These are phyloP conservation scores for Mystacornis crossleyi DNA, from an alignment of 2,113 vertebrate species.

Conservation along the genomic window DNA sequence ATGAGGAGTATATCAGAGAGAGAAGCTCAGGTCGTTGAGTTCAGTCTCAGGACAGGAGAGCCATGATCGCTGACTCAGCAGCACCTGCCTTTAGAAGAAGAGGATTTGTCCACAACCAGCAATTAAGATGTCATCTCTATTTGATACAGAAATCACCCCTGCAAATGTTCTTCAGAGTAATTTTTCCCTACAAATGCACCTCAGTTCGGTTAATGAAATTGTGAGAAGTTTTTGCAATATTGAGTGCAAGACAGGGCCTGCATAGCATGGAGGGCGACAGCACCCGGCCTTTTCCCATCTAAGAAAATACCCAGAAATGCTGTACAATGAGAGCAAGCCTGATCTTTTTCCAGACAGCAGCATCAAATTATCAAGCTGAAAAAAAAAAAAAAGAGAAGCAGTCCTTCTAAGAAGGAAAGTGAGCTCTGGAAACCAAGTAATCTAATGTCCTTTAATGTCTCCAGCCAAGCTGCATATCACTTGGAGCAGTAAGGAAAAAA, in stretches of 20 bases:
- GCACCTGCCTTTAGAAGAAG: neutral
- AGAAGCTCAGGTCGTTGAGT: neutral
- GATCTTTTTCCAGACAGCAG: neutral
- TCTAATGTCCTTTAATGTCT: slow-evolving; percentile 1
- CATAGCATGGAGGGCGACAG: neutral
- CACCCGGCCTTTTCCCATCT: neutral
- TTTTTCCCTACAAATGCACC: neutral
- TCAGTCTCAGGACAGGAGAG: neutral
- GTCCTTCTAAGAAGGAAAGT: neutral
- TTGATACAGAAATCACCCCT: neutral
- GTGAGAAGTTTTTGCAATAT: neutral
- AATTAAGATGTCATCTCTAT: neutral
- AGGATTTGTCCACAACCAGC: neutral
- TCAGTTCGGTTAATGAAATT: neutral
- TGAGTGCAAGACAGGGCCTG: neutral
- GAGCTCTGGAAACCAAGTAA: slow-evolving; percentile 4
- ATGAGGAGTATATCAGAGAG: neutral
- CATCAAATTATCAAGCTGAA: neutral
- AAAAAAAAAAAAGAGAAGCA: neutral
- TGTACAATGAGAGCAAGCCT: neutral
- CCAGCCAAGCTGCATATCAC: neutral
- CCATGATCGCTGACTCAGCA: neutral
- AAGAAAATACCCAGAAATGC: neutral
- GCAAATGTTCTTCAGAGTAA: neutral
- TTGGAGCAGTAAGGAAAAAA: neutral